These are phyloP conservation scores for Oreotrochilus melanogaster DNA, from an alignment of 2,113 vertebrate species.

Conservation along the genomic window DNA sequence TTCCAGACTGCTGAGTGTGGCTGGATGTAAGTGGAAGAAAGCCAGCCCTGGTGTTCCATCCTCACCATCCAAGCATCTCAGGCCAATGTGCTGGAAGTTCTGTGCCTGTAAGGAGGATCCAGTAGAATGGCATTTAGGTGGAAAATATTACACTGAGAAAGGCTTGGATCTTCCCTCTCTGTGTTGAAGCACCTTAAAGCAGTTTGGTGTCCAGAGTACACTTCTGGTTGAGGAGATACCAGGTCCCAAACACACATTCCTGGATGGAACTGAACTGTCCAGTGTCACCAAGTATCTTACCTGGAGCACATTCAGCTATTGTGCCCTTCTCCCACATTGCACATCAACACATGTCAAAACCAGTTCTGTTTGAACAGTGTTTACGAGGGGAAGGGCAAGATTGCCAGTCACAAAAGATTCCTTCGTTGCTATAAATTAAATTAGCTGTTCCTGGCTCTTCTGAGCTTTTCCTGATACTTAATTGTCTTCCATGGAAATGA, in stretches of 20 bases:
- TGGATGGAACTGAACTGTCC: neutral
- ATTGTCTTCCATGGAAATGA: neutral
- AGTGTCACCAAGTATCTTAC: neutral
- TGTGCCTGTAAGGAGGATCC: neutral
- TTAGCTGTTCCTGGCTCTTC: neutral
- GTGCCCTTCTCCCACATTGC: neutral
- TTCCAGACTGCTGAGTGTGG: neutral
- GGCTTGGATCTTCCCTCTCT: neutral
- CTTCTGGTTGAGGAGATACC: neutral
- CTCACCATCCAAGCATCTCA: neutral
- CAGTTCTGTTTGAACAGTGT: neutral
- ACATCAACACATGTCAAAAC: neutral
- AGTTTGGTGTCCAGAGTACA: neutral
- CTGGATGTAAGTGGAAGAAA: neutral
- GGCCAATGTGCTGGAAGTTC: neutral
- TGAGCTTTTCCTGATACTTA: neutral
- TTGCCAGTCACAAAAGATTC: neutral
- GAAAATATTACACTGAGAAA: neutral
- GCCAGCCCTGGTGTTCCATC: neutral
- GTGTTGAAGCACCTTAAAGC: neutral
- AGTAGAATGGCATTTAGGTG: neutral
- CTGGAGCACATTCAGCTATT: neutral
- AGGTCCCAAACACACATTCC: neutral
- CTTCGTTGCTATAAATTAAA: neutral
- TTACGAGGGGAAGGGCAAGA: neutral